Conservation (phyloP, 2,113 vertebrate species). For the Plestiodon gilberti region DNA sequence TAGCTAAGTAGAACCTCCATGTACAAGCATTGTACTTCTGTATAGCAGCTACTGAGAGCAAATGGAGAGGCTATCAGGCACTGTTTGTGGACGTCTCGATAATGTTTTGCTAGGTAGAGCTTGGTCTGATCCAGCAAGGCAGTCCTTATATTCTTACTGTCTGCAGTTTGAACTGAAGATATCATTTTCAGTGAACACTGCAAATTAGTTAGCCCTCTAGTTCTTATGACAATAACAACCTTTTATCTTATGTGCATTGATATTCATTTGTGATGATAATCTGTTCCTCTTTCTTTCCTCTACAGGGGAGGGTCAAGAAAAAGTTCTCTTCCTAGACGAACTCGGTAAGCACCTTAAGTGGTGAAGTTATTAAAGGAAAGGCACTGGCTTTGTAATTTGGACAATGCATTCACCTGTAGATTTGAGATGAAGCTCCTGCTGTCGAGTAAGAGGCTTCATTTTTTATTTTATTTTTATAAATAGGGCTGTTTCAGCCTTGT, state of each 20-base stretch:
- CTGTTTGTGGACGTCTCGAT: not conserved
- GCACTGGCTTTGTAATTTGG: conserved; percentile 1
- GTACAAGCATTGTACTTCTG: not conserved
- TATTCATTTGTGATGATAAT: conserved; percentile 37
- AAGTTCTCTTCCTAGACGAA: conserved; percentile 66
- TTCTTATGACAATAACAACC: not conserved
- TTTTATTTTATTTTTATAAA: not conserved
- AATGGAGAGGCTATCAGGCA: not conserved
- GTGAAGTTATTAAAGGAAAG: conserved; percentile 20
- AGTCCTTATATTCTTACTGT: not conserved
- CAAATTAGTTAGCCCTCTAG: not conserved
- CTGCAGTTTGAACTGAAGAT: not conserved
- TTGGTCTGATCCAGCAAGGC: not conserved
- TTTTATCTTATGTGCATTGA: not conserved
- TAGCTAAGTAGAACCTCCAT: not conserved
- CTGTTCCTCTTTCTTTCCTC: conserved; percentile 50
- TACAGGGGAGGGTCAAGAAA: conserved; percentile 70
- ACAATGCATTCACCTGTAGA: not conserved
- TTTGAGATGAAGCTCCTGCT: not conserved
- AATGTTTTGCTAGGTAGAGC: not conserved
- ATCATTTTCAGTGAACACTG: not conserved
- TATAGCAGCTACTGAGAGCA: not conserved
- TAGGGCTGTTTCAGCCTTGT: not conserved
- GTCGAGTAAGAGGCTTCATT: not conserved
- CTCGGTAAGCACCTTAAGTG: conserved; percentile 71